Conservation (phyloP, 2,888 invertebrate species). For the Metellina segmentata region DNA sequence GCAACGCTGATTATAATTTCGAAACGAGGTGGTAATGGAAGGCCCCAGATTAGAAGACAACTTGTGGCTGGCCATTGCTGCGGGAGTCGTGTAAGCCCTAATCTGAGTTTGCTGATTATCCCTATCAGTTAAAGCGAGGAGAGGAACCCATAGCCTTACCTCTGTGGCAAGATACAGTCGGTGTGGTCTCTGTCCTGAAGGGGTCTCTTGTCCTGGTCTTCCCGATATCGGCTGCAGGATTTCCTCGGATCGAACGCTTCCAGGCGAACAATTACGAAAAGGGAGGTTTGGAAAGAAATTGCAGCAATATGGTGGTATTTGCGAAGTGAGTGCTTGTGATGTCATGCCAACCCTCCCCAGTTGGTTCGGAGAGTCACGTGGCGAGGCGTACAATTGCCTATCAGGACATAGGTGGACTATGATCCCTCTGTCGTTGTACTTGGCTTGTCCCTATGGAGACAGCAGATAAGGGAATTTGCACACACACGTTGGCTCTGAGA, state of each 20-base stretch:
- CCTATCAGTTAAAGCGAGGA: slow-evolving; percentile 50
- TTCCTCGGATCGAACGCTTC: slow-evolving; percentile 48
- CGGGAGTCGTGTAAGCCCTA: slow-evolving; percentile 29
- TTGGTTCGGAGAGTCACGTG: slow-evolving; percentile 46
- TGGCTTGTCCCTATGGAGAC: slow-evolving; percentile 55
- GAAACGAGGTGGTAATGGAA: slow-evolving; percentile 61
- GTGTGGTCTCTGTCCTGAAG: not conserved
- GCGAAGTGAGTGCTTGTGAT: slow-evolving; percentile 52
- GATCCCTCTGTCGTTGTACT: slow-evolving; percentile 51
- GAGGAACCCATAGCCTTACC: slow-evolving; percentile 63
- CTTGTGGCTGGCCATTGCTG: slow-evolving; percentile 63
- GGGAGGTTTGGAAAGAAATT: slow-evolving; percentile 56
- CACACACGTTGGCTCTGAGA: slow-evolving; percentile 8
- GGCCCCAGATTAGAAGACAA: slow-evolving; percentile 70
- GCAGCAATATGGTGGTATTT: slow-evolving; percentile 63
- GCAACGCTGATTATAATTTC: slow-evolving; percentile 75
- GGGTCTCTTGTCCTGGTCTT: not conserved
- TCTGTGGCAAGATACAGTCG: slow-evolving; percentile 13
- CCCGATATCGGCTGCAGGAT: not conserved
- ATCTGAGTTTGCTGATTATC: slow-evolving; percentile 68
- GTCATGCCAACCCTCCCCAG: slow-evolving; percentile 50
- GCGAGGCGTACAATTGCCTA: slow-evolving; percentile 45
- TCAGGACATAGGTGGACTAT: slow-evolving; percentile 64
- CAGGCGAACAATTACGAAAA: slow-evolving; percentile 29
- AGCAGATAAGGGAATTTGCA: slow-evolving; percentile 46